Percentiles rank a stretch among this genome's conserved stretches.
phyloP scores from a whole-genome alignment of 2,888 invertebrate genomes.

The Mythimna ferrago region DNA sequence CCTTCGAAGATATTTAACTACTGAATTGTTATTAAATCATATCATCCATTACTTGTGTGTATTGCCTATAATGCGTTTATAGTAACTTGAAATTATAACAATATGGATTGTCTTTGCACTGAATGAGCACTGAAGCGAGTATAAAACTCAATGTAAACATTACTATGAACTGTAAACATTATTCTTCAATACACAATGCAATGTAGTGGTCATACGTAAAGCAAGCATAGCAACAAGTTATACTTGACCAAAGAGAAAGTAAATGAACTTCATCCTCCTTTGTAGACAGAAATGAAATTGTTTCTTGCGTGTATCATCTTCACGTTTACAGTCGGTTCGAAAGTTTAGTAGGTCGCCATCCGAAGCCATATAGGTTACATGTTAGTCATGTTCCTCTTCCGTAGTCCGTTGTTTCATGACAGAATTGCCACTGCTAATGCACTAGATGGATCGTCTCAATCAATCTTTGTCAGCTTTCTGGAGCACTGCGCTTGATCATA shows the following conservation, averaged over 20 bases:
- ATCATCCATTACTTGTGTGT: slow-evolving; percentile 8
- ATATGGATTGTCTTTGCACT: slow-evolving; percentile 52
- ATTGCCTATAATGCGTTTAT: slow-evolving; percentile 18
- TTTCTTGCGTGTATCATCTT: slow-evolving; percentile 32
- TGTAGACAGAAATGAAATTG: slow-evolving; percentile 28
- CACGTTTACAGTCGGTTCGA: slow-evolving; percentile 32
- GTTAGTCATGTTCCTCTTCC: slow-evolving; percentile 53
- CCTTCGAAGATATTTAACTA: not conserved
- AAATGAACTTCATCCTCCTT: slow-evolving; percentile 29
- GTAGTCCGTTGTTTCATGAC: slow-evolving; percentile 35
- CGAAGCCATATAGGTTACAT: slow-evolving; percentile 56
- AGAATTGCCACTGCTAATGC: slow-evolving; percentile 39
- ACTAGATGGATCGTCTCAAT: slow-evolving; percentile 33
- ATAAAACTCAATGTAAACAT: slow-evolving; percentile 40
- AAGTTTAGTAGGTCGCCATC: slow-evolving; percentile 55
- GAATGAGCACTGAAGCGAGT: slow-evolving; percentile 47
- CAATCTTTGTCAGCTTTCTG: slow-evolving; percentile 49
- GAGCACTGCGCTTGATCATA: slow-evolving; percentile 25
- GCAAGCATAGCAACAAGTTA: slow-evolving; percentile 5
- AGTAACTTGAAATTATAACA: slow-evolving; percentile 45
- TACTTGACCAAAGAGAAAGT: slow-evolving; percentile 49
- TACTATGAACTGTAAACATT: slow-evolving; percentile 41
- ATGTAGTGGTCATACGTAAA: slow-evolving; percentile 12
- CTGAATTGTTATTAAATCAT: slow-evolving; percentile 17
- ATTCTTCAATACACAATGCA: slow-evolving; percentile 23